Base-by-base conservation (phyloP, 2,113 vertebrate genomes). In the Gymnocephalus cernua region DNA sequence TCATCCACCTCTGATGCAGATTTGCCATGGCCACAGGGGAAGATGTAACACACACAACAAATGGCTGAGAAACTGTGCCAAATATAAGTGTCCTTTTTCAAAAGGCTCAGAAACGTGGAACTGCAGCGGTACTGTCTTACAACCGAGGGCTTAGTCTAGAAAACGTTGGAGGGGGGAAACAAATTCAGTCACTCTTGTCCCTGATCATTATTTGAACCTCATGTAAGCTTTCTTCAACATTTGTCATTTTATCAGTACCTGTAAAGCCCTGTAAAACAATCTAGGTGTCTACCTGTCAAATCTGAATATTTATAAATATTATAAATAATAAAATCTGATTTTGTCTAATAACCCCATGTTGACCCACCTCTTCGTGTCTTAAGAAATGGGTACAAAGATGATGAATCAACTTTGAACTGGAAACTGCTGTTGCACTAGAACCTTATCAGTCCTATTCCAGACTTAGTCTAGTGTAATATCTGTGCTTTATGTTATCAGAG, bases 331-430 rank as follows among this genome's bases (percentile, higher is more conserved):
- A 29, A 68, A 44, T 21, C 57, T 4, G n/a, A 48, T 57, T 13
- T 23, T 32, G 6, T 78, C 23, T 5, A 3, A 50, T 41, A 11
- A 58, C 35, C 25, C 11, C 47, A 66, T 1, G 8, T 5, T 21
- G n/a, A 10, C 27, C 53, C 4, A 23, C 12, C 16, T 13, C 27
- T 29, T 38, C 8, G 2, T 38, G 14, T 77, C 25, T 77, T 25
- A n/a, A 62, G 23, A 87, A 84, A 84, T 41, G 1, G 66, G 47
- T 27, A 4, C 77, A 80, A 74, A 79, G 63, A 56, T 50, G n/a
- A 62, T 51, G 2, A 72, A 53, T 54, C 15, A 47, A 74, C 81
- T 80, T 68, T 62, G 38, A 79, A 10, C 32, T 25, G 16, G n/a
- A 62, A 57, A 25, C 15, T 58, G 74, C 72, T 51, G 27, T 47